phyloP scores from a whole-genome alignment of 2,888 invertebrate species.

The Ophion ellenae region DNA sequence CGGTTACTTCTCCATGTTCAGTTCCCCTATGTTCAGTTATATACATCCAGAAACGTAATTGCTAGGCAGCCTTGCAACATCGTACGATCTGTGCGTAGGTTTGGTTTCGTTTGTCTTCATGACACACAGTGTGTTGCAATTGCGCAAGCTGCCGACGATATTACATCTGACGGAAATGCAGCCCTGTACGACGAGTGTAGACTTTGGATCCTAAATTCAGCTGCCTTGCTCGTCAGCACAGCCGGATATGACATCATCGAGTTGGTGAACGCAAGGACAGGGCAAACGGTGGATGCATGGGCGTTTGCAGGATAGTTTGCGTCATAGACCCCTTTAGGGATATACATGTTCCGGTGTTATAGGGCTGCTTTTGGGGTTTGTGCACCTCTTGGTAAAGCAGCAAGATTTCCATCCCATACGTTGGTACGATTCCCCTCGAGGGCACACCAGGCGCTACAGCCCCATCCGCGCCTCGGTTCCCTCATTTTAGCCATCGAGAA shows the following conservation, averaged over 20 bases:
- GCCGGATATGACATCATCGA: constrained; percentile 79
- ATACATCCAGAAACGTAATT: neutral
- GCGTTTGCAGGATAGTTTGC: constrained; percentile 27
- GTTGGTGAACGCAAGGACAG: constrained; percentile 47
- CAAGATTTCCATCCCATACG: constrained; percentile 34
- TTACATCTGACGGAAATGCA: neutral
- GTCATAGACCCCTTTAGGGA: constrained; percentile 24
- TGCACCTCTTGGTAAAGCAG: constrained; percentile 44
- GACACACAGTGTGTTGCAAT: neutral
- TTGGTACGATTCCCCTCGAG: constrained; percentile 54
- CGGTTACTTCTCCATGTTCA: neutral
- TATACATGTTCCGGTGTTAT: constrained; percentile 15
- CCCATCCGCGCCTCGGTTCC: neutral
- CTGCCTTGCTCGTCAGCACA: constrained; percentile 71
- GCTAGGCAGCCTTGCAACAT: neutral
- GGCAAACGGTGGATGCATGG: constrained; percentile 9
- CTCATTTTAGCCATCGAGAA: constrained; percentile 13
- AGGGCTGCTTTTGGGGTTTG: constrained; percentile 30
- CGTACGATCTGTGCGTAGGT: neutral
- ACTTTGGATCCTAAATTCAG: constrained; percentile 66
- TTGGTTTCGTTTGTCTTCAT: neutral
- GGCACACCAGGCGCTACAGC: constrained; percentile 46
- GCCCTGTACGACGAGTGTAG: neutral
- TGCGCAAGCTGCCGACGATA: neutral
- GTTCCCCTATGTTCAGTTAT: no score